phyloP scores from a whole-genome alignment of 2,888 invertebrate species.

The Lacanobia oleracea region DNA sequence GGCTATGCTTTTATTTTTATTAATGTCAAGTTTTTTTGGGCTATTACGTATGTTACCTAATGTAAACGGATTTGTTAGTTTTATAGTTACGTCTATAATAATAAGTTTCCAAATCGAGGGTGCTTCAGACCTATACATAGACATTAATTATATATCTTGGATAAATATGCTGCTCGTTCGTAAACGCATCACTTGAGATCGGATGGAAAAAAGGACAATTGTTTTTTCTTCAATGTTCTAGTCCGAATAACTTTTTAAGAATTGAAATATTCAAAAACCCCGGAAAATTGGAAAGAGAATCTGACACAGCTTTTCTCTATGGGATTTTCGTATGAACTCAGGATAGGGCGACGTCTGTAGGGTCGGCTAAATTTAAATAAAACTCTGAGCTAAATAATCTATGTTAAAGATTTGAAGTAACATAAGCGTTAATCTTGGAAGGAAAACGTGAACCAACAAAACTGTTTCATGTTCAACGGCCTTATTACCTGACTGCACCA shows the following conservation, averaged over 20 bases:
- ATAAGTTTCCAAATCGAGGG: no score
- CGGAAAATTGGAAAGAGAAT: background rate
- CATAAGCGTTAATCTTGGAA: background rate
- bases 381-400: background rate
- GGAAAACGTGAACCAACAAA: background rate
- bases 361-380: no score
- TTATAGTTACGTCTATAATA: background rate
- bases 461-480: no score
- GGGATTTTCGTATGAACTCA: background rate
- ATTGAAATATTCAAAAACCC: background rate
- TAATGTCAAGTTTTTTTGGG: conserved; percentile 32
- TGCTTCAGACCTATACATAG: no score
- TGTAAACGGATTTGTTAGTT: background rate
- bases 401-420: background rate
- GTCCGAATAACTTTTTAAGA: no score
- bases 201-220: no score
- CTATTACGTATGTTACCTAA: background rate
- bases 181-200: background rate
- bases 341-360: no score
- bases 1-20: conserved; percentile 58
- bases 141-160: no score
- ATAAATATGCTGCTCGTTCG: background rate
- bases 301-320: no score
- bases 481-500: no score
- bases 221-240: no score